phyloP scores from a whole-genome alignment of 2,888 invertebrate species.

The Tinea trinotella region DNA sequence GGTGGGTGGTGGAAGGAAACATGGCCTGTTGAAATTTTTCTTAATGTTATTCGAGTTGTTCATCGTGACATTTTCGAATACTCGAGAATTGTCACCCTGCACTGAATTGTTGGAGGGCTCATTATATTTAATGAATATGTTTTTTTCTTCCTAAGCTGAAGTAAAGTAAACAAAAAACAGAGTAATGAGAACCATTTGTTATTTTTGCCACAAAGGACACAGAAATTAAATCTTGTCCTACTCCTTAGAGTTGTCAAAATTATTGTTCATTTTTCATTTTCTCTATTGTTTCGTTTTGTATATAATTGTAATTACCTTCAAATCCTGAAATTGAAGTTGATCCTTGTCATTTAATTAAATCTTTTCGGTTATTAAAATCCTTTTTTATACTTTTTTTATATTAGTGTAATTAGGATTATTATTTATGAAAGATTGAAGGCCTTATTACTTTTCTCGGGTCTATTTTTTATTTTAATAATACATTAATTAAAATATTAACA shows the following conservation, averaged over 20 bases:
- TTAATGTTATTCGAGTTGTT: no score
- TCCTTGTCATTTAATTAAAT: neutral
- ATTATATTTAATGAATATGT: conserved; percentile 1
- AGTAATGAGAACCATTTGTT: conserved; percentile 13
- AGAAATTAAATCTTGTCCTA: conserved; percentile 3
- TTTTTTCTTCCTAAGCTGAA: neutral
- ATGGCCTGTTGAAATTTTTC: no score
- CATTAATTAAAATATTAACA: no score
- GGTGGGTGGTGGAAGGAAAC: no score
- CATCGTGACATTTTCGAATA: no score
- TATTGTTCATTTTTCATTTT: neutral
- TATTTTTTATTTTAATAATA: no score
- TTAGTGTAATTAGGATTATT: no score
- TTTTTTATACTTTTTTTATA: neutral
- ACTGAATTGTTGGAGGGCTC: neutral
- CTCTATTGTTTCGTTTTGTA: neutral
- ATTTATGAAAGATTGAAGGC: no score
- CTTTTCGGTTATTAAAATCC: neutral
- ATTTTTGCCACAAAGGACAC: conserved; percentile 1
- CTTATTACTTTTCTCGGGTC: no score
- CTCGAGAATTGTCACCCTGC: no score
- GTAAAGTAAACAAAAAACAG: neutral
- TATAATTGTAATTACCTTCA: no score
- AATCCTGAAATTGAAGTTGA: no score
- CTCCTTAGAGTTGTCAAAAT: neutral